A percentile compares a stretch with the other conserved stretches of the same genome.
Conservation (phyloP, 2,113 vertebrate genomes). For the Syngnathoides biaculeatus region DNA sequence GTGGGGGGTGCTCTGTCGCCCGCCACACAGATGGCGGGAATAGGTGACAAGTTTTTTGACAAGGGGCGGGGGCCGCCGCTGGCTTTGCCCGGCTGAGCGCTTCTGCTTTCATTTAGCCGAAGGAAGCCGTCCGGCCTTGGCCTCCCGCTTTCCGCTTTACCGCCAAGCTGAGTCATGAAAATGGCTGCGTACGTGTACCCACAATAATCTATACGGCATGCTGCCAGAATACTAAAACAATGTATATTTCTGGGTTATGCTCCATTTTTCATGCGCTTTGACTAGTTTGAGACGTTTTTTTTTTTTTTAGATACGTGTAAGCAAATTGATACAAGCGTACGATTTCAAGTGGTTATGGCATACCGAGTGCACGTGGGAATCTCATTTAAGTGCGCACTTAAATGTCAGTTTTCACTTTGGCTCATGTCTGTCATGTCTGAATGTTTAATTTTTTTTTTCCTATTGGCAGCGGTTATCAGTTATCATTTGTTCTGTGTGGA, state of each 20-base stretch:
- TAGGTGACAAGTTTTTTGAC: constrained; percentile 33
- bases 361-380: constrained; percentile 72
- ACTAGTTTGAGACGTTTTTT: background rate
- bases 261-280: constrained; percentile 31
- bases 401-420: constrained; percentile 75
- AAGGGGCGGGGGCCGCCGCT: no score
- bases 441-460: constrained; percentile 48
- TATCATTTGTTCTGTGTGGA: constrained; percentile 48
- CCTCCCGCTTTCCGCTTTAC: constrained; percentile 31
- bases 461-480: constrained; percentile 35
- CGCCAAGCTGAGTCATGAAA: constrained; percentile 38
- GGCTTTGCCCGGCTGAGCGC: constrained; percentile 49
- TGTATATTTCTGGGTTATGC: constrained; percentile 13
- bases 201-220: constrained; percentile 34
- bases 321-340: constrained; percentile 21
- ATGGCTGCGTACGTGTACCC: constrained; percentile 25
- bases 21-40: background rate
- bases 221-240: constrained; percentile 19
- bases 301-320: background rate
- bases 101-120: constrained; percentile 26
- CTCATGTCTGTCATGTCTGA: constrained; percentile 61
- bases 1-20: no score
- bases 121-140: constrained; percentile 12
- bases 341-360: constrained; percentile 60
- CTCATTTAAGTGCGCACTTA: constrained; percentile 84